phyloP scores from a whole-genome alignment of 2,888 invertebrate genomes.

The Ennomos fuscantarius region DNA sequence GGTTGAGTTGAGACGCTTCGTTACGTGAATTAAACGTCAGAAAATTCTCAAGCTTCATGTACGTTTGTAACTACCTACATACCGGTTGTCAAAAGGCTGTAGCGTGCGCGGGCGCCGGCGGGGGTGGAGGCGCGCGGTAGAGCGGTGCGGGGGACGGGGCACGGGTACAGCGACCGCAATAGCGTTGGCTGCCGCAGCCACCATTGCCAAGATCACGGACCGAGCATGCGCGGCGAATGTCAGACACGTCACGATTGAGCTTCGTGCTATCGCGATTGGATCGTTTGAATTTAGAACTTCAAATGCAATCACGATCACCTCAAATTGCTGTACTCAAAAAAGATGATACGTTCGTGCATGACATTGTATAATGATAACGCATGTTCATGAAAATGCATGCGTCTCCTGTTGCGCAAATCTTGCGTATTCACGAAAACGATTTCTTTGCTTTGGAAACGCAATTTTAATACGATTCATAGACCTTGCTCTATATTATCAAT shows the following conservation, averaged over 20 bases:
- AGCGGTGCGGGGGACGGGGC: slow-evolving; percentile 39
- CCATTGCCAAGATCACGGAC: slow-evolving; percentile 87
- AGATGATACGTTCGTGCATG: slow-evolving; percentile 39
- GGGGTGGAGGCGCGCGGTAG: slow-evolving; percentile 40
- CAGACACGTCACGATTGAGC: slow-evolving; percentile 83
- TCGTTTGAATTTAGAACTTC: slow-evolving; percentile 71
- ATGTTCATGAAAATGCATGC: slow-evolving; percentile 32
- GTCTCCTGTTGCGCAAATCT: slow-evolving; percentile 16
- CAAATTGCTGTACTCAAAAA: slow-evolving; percentile 53
- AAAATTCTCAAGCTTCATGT: slow-evolving; percentile 75
- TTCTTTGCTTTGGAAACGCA: slow-evolving; percentile 22
- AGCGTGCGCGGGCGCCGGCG: slow-evolving; percentile 42
- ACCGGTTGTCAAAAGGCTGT: slow-evolving; percentile 82
- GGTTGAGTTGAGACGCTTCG: slow-evolving; percentile 61
- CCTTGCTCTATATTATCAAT: background rate
- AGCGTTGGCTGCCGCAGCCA: slow-evolving; percentile 69
- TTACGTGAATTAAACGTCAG: slow-evolving; percentile 80
- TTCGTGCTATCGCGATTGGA: slow-evolving; percentile 76
- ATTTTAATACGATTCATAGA: too few species aligned
- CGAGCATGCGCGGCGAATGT: slow-evolving; percentile 81
- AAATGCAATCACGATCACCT: slow-evolving; percentile 70
- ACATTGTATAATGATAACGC: slow-evolving; percentile 37
- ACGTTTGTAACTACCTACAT: slow-evolving; percentile 63
- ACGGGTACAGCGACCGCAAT: slow-evolving; percentile 83
- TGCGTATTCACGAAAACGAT: slow-evolving; percentile 34